A percentile compares a stretch with the other conserved stretches of the same genome.
These are phyloP conservation scores for Caenorhabditis doughertyi DNA, from an alignment of 2,888 invertebrate species.

Conservation along the genomic window DNA sequence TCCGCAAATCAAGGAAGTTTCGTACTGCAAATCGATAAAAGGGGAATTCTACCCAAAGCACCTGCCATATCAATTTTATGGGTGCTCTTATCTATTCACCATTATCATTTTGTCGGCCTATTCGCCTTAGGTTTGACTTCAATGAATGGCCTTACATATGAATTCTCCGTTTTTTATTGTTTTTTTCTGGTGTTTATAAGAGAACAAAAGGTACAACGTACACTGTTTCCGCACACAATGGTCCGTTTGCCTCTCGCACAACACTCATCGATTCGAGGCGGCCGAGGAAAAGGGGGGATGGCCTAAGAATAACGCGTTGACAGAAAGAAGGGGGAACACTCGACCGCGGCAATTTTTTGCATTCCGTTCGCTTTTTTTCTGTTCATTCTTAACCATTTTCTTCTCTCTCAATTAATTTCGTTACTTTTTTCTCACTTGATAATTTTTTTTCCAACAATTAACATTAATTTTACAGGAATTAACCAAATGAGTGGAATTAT, in stretches of 20 bases:
- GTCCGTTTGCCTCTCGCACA: background rate
- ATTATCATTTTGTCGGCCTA: background rate
- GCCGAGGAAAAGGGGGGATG: constrained; percentile 4
- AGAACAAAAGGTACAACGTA: too few species aligned
- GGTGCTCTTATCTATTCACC: background rate
- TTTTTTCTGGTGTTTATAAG: too few species aligned
- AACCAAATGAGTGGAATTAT: background rate
- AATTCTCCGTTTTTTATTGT: background rate
- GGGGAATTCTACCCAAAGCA: background rate
- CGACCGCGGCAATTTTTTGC: background rate
- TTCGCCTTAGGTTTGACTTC: background rate
- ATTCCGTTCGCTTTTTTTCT: background rate
- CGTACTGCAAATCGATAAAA: background rate
- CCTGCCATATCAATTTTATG: background rate
- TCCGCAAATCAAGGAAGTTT: too few species aligned
- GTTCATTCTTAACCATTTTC: too few species aligned
- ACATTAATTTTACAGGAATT: background rate
- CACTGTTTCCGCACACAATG: too few species aligned
- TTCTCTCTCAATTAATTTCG: background rate
- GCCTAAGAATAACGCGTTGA: background rate
- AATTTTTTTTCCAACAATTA: background rate
- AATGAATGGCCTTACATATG: background rate
- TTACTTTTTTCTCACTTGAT: background rate
- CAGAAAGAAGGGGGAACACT: background rate
- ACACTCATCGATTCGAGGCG: constrained; percentile 1